A percentile compares a stretch with the other conserved stretches of the same genome.
Conservation (phyloP, 2,797 vertebrate species). For the Coracias cyanogaster region DNA sequence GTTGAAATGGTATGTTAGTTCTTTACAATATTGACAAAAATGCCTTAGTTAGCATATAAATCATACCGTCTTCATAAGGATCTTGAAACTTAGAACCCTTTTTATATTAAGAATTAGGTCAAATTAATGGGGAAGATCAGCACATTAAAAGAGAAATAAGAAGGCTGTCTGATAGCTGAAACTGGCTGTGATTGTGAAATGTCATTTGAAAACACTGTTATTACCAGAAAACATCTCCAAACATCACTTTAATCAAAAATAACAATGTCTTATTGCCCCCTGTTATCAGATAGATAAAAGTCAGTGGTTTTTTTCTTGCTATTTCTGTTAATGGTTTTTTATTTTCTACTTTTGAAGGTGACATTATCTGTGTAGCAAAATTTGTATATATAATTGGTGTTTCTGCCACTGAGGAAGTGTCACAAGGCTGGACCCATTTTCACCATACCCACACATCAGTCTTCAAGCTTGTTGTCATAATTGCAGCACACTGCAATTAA, state of each 20-base stretch:
- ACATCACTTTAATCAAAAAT: background rate
- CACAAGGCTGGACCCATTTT: background rate
- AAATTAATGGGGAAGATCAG: background rate
- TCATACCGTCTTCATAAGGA: background rate
- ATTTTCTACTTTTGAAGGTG: background rate
- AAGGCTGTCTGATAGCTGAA: background rate
- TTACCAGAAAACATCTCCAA: background rate
- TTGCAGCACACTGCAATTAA: background rate
- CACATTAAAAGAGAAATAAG: background rate
- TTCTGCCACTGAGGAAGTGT: background rate
- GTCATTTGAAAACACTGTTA: background rate
- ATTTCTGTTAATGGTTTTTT: background rate
- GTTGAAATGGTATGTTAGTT: background rate
- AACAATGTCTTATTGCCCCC: background rate
- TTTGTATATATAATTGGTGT: background rate
- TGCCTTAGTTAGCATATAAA: background rate
- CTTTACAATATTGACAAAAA: background rate
- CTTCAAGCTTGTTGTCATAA: background rate
- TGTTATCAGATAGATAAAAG: background rate
- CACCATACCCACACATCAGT: background rate
- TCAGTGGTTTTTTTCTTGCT: rapidly evolving
- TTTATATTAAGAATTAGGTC: background rate
- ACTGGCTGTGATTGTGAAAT: background rate
- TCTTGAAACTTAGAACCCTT: background rate
- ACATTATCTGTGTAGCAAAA: background rate